Base-by-base conservation (phyloP, 2,888 invertebrate genomes). In the Thecophora atra region DNA sequence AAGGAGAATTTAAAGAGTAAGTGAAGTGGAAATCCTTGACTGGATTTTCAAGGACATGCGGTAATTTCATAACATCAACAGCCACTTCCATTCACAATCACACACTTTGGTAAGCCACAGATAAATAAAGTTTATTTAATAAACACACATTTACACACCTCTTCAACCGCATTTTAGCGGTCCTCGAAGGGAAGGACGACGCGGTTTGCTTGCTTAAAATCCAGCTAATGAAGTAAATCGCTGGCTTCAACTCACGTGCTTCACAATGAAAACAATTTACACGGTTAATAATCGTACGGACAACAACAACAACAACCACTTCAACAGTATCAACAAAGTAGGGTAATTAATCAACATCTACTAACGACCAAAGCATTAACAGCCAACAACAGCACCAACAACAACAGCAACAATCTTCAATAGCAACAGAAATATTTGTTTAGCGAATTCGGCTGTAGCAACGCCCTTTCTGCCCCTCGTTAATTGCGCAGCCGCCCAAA, bases 361-460 rank as follows among this genome's bases (percentile, higher is more conserved):
- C 47, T n/a, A 66, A 24, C 30, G 30, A 66, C 28, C 17, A 54
- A 47, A 54, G 21, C 44, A 71, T 74, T 76, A 71, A 64, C 52
- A 74, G 64, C 54, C 67, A 65, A 52, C 21, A 71, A 44, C 37
- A 44, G 21, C 24, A 72, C 42, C 58, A 44, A 67, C 58, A 28
- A 21, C 19, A n/a, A 42, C 63, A 30, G 21, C 42, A 37, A 11
- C 21, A n/a, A 17, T 21, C 26, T n/a, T n/a, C n/a, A n/a, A 54
- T 58, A 54, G 26, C 64, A 64, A 37, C 17, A 63, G 15, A 7
- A 70, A 63, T 52, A 51, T 70, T 64, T 47, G 26, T 64, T 24
- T 8, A 64, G 26, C 64, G 44, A 47, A 64, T 47, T 64, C 64
- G 44, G 44, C 47, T 37, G n/a, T 47, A 17, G 64, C 5, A 11